Evolutionary conservation across 2,888 invertebrate species (phyloP), one percentile per base, ranked within the genome.

Genomic region (Dione juno): DNA sequence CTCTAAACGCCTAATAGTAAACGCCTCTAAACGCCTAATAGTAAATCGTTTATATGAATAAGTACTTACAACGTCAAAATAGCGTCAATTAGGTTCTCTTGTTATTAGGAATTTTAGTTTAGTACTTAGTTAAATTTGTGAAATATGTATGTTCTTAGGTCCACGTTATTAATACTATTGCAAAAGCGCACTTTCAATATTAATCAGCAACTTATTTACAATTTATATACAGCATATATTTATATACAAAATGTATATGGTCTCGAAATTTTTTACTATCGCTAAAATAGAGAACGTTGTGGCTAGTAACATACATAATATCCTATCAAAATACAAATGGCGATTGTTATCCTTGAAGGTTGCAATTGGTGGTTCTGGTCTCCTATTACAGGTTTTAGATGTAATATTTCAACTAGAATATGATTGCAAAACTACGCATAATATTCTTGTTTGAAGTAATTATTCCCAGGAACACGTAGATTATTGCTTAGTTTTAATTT

Each of bases 361-460:
- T 70, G 66, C 73, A 77, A 72, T 79, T 79, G 79, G 81, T 83
- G 84, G 84, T 83, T 84, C 81, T 84, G 75, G 77, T 78, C 76
- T 78, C 58, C 41, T 59, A 72, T n/a, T n/a, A 67, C 72, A 58
- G 53, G 70, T 67, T 73, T 58, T 59, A 79, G 80, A 83, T 82
- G 81, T 82, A 79, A 78, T 78, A 76, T 79, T 80, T 77, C 74
- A 81, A 75, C 59, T 74, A 66, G 52, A 70, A 37, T 61, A 48
- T 65, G 58, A 67, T 54, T 65, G 59, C 57, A 43, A 48, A 67
- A 65, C 3, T 65, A 19, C 19, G 50, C 64, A 52, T 50, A 50
- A 19, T 50, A 50, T 14, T 68, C 35, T 45, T 35, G 53, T 53
- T 67, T 50, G 11, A 61, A 45, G 61, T 45, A 45, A 67, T 59